A percentile compares a stretch with the other conserved stretches of the same genome.
phyloP scores from a whole-genome alignment of 2,888 invertebrate species.

The Dynastes grantii region DNA sequence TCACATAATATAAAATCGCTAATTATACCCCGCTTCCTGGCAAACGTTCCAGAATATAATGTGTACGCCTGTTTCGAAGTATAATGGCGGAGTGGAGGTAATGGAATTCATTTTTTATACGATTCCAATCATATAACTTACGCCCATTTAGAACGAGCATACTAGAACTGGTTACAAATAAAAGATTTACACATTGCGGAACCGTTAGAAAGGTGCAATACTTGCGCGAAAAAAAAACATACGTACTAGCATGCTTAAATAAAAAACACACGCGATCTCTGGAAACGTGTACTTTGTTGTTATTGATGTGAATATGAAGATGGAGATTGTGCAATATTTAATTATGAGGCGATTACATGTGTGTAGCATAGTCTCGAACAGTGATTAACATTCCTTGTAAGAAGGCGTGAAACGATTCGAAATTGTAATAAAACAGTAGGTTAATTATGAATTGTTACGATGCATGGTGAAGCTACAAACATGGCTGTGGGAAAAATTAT shows the following conservation, averaged over 20 bases:
- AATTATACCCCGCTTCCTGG: constrained; percentile 3
- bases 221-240: neutral
- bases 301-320: neutral
- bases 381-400: constrained; percentile 2
- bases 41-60: neutral
- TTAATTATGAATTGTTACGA: neutral
- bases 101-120: constrained; percentile 3
- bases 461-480: neutral
- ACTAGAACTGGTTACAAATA: neutral
- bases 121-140: neutral
- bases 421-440: neutral
- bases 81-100: neutral
- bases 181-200: neutral
- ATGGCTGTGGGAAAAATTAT: neutral
- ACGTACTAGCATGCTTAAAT: neutral
- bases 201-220: neutral
- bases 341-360: neutral
- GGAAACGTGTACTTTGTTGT: neutral
- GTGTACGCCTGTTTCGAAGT: neutral
- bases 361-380: neutral
- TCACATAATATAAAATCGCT: neutral
- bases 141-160: constrained; percentile 3
- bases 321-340: neutral
- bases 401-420: neutral
- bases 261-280: too few relatives aligned